Percentiles rank a stretch among this genome's conserved stretches.
Evolutionary conservation across 2,797 vertebrate species (phyloP).

Genomic region (Schizopygopsis pylzovi): DNA sequence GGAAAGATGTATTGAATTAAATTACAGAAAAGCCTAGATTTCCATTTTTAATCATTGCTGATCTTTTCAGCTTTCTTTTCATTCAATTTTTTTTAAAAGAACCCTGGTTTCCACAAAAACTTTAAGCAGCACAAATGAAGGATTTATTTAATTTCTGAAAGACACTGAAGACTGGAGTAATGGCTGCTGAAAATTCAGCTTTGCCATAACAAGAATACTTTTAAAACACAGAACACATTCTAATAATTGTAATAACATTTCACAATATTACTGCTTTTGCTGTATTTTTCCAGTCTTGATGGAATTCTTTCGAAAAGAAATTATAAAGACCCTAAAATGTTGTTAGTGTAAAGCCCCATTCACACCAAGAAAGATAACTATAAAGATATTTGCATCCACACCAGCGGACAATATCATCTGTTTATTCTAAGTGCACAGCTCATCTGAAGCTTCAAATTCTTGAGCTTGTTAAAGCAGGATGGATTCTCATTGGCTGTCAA

Average conservation of each 20-base stretch:
- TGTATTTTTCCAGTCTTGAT: not conserved
- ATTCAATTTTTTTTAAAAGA: not conserved
- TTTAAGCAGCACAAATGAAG: not conserved
- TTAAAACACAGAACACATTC: not conserved
- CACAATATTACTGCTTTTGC: not conserved
- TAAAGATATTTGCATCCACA: no score
- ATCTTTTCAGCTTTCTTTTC: not conserved
- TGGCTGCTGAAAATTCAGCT: not conserved
- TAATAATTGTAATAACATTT: not conserved
- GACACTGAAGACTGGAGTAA: not conserved
- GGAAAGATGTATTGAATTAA: not conserved
- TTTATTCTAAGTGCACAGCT: no score
- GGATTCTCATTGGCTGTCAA: no score
- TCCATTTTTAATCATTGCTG: not conserved
- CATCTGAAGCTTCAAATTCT: no score
- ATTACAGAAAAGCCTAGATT: no score
- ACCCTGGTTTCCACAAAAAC: not conserved
- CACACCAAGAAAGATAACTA: no score
- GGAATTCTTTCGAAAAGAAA: not conserved
- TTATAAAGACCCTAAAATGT: not conserved
- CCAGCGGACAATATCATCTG: no score
- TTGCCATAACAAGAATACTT: not conserved
- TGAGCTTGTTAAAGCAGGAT: no score
- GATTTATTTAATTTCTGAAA: not conserved
- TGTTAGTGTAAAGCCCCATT: not conserved